phyloP scores from a whole-genome alignment of 2,888 invertebrate genomes.

The Rhaphigaster nebulosa region DNA sequence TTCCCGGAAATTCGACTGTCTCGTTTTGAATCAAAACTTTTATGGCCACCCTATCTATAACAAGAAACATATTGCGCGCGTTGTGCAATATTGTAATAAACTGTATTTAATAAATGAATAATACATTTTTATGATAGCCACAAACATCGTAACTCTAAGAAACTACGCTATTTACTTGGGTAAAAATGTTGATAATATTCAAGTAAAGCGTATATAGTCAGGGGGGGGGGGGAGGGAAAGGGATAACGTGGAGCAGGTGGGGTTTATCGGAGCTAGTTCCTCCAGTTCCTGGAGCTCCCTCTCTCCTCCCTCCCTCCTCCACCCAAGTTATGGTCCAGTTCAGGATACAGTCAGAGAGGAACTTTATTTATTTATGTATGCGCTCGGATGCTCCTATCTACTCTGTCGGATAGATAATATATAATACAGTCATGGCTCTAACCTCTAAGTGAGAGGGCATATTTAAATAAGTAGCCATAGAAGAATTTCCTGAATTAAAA shows the following conservation, averaged over 20 bases:
- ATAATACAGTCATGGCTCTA: neutral
- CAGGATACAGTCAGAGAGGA: neutral
- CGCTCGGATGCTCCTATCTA: neutral
- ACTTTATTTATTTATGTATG: conserved; percentile 14
- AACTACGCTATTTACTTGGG: neutral
- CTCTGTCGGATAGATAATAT: neutral
- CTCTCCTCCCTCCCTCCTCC: neutral
- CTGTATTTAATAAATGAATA: no score
- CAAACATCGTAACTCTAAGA: neutral
- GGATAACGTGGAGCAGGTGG: neutral
- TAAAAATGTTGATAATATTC: neutral
- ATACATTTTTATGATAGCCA: neutral
- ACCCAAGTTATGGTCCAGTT: neutral
- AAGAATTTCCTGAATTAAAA: no score
- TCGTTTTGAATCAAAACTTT: no score
- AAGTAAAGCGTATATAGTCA: neutral
- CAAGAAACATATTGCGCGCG: no score
- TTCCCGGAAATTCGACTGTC: no score
- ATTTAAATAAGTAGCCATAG: neutral
- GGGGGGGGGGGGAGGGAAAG: neutral
- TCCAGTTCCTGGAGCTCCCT: neutral
- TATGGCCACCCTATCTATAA: no score
- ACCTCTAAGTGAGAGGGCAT: neutral
- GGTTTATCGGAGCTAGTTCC: neutral
- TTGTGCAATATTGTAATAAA: no score